These are phyloP conservation scores for Xiphorhynchus elegans DNA, from an alignment of 2,113 vertebrate species.

Conservation along the genomic window DNA sequence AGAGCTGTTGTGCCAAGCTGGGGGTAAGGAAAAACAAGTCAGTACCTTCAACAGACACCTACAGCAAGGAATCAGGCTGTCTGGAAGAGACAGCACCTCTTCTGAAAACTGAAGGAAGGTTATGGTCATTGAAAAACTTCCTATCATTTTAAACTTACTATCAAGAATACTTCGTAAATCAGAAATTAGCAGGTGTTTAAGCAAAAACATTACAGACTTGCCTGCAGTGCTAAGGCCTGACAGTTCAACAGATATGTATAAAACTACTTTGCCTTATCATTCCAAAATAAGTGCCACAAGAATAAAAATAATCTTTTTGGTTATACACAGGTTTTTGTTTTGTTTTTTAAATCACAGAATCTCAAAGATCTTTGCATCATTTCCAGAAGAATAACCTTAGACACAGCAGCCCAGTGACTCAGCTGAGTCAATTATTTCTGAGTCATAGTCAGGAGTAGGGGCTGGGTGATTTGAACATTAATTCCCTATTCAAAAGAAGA, in stretches of 20 bases:
- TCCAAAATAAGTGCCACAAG: neutral
- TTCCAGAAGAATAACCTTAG: constrained; percentile 2
- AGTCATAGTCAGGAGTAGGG: constrained; percentile 19
- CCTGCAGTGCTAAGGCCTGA: neutral
- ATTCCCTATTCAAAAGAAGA: neutral
- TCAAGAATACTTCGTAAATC: neutral
- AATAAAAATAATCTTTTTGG: neutral
- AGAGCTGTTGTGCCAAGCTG: constrained; percentile 92
- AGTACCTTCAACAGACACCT: constrained; percentile 8
- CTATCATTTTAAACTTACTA: neutral
- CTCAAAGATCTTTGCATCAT: neutral
- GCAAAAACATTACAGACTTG: neutral
- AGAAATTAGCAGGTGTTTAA: neutral
- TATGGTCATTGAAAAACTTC: neutral
- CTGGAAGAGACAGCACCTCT: neutral
- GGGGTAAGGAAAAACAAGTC: constrained; percentile 57
- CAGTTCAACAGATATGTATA: rapidly evolving
- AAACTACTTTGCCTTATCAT: neutral
- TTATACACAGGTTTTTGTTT: neutral
- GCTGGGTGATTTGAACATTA: neutral
- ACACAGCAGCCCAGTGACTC: neutral
- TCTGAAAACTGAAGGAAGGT: neutral
- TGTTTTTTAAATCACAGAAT: neutral
- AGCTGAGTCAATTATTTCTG: constrained; percentile 14
- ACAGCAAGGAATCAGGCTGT: neutral